A percentile compares a stretch with the other conserved stretches of the same genome.
Evolutionary conservation across 2,797 vertebrate genomes (phyloP).

Genomic region (Enteromius mattozi): DNA sequence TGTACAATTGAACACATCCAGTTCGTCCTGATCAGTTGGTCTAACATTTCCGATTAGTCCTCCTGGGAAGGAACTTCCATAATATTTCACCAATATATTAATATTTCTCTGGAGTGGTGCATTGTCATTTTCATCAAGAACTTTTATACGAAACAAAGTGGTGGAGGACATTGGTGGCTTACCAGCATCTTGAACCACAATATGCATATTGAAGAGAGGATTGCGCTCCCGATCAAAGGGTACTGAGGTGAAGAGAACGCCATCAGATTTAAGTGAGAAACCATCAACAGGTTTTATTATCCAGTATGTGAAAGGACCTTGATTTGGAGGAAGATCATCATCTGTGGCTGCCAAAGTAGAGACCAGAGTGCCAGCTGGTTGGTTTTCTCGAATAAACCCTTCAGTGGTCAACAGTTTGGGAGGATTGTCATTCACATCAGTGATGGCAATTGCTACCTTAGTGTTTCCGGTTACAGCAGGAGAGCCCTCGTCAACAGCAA

Average conservation of each 20-base stretch:
- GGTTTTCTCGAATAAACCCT: constrained; percentile 77
- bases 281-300: constrained; percentile 65
- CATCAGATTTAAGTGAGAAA: constrained; percentile 76
- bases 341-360: constrained; percentile 75
- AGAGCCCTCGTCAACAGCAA: constrained; percentile 75
- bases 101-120: constrained; percentile 74
- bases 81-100: constrained; percentile 82
- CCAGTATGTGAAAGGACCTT: constrained; percentile 80
- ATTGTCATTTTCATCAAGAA: constrained; percentile 82
- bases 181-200: constrained; percentile 78
- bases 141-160: constrained; percentile 69
- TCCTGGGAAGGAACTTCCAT: constrained; percentile 78
- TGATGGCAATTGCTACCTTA: constrained; percentile 70
- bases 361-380: constrained; percentile 74
- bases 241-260: constrained; percentile 73
- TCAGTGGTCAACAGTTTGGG: constrained; percentile 72
- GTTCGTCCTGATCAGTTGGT: constrained; percentile 77
- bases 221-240: constrained; percentile 74
- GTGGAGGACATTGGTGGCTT: constrained; percentile 74
- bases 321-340: constrained; percentile 76
- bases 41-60: constrained; percentile 78
- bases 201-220: constrained; percentile 64
- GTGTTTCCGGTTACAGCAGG: constrained; percentile 76
- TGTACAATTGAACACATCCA: constrained; percentile 74
- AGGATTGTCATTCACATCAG: constrained; percentile 79